A percentile compares a stretch with the other conserved stretches of the same genome.
Conservation (phyloP, 2,113 vertebrate genomes). For the Xerus inauris region DNA sequence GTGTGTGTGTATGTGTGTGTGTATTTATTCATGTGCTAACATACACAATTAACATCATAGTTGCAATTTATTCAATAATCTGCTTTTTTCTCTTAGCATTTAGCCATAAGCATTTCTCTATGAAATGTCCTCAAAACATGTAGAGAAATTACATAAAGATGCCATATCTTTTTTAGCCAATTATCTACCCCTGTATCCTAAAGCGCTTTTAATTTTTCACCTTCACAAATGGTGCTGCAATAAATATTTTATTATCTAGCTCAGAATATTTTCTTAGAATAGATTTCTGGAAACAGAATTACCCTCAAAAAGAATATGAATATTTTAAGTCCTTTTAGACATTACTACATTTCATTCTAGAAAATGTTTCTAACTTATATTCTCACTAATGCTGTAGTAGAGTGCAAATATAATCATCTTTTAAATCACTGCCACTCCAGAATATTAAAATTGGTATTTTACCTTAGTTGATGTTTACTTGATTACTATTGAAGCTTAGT, state of each 20-base stretch:
- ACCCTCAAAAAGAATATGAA: background rate
- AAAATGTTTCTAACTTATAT: background rate
- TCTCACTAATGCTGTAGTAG: background rate
- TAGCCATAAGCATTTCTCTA: background rate
- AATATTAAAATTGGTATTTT: constrained; percentile 8
- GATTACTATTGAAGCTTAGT: background rate
- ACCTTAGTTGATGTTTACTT: background rate
- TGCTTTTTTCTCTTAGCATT: background rate
- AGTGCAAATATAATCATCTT: background rate
- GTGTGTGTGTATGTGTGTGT: background rate
- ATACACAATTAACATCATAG: background rate
- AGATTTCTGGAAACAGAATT: background rate
- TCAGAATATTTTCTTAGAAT: background rate
- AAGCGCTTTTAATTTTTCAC: background rate
- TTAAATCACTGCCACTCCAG: background rate
- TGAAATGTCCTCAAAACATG: constrained; percentile 2
- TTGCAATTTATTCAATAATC: background rate
- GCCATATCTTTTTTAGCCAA: background rate
- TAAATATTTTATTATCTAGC: background rate
- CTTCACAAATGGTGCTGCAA: background rate
- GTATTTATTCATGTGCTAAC: background rate
- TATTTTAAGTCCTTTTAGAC: background rate
- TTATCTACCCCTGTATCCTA: background rate
- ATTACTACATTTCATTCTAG: background rate
- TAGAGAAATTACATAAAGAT: background rate